Conservation (phyloP, 2,113 vertebrate genomes). For the Rhabdomys dilectus region DNA sequence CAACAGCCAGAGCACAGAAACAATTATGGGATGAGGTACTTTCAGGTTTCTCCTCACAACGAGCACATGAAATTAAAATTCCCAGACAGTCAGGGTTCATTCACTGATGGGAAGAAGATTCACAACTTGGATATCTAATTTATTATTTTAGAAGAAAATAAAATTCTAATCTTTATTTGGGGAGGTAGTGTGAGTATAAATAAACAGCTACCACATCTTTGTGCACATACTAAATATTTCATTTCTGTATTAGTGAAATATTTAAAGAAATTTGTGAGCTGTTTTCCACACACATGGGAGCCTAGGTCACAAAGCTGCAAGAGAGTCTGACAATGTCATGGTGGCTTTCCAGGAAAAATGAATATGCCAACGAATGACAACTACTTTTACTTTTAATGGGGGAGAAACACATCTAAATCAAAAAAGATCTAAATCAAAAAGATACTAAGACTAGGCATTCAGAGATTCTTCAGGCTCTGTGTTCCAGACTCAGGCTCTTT, state of each 20-base stretch:
- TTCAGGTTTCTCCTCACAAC: neutral
- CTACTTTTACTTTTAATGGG: slow-evolving; percentile 49
- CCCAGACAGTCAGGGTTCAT: neutral
- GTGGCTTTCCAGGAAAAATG: slow-evolving; percentile 30
- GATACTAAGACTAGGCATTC: neutral
- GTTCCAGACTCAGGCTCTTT: slow-evolving; percentile 49
- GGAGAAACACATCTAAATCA: slow-evolving; percentile 55
- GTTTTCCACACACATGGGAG: neutral
- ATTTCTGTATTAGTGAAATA: slow-evolving; percentile 64
- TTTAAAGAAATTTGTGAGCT: slow-evolving; percentile 63
- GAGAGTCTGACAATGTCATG: neutral
- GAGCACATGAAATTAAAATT: slow-evolving; percentile 39
- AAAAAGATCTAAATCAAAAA: slow-evolving; percentile 51
- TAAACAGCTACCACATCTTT: neutral
- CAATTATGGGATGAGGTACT: neutral
- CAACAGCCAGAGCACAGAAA: neutral
- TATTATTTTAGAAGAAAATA: neutral
- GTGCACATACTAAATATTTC: slow-evolving; percentile 58
- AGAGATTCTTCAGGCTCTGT: slow-evolving; percentile 2
- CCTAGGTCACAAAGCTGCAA: neutral
- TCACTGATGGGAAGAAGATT: neutral
- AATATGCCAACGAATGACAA: slow-evolving; percentile 20
- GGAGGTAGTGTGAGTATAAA: neutral
- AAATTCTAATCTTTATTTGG: slow-evolving; percentile 19
- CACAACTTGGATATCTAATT: neutral